These are phyloP conservation scores for Unio delphinus DNA, from an alignment of 2,888 invertebrate species.

Conservation along the genomic window DNA sequence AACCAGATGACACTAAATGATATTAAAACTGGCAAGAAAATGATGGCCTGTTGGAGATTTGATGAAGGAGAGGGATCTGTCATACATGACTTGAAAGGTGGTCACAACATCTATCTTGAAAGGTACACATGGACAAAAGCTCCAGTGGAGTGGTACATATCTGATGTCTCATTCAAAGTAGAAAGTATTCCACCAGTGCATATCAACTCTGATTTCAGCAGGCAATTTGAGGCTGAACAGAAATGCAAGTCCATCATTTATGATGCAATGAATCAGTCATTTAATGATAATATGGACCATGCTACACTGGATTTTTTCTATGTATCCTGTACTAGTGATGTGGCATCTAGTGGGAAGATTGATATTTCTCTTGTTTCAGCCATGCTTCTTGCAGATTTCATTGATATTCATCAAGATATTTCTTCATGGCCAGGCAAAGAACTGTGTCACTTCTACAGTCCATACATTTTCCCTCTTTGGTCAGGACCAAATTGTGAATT, in stretches of 20 bases:
- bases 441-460: slow-evolving; percentile 21
- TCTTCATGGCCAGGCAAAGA: slow-evolving; percentile 30
- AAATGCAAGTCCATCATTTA: slow-evolving; percentile 18
- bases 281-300: slow-evolving; percentile 4
- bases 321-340: slow-evolving; percentile 39
- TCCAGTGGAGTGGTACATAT: slow-evolving; percentile 23
- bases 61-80: slow-evolving; percentile 33
- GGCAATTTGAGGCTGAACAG: slow-evolving; percentile 11
- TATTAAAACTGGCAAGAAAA: not conserved
- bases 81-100: slow-evolving; percentile 11
- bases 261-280: slow-evolving; percentile 3
- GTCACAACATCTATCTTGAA: slow-evolving; percentile 18
- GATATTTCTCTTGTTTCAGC: slow-evolving; percentile 17
- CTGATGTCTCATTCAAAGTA: slow-evolving; percentile 10
- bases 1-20: slow-evolving; percentile 5
- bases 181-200: slow-evolving; percentile 13
- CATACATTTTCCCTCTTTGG: slow-evolving; percentile 17
- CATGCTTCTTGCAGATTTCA: slow-evolving; percentile 26
- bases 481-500: slow-evolving; percentile 20
- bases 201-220: slow-evolving; percentile 8
- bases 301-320: slow-evolving; percentile 22
- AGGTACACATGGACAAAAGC: slow-evolving; percentile 13
- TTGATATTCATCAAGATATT: slow-evolving; percentile 1
- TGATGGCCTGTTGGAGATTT: slow-evolving; percentile 34
- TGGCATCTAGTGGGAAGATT: slow-evolving; percentile 19